These are phyloP conservation scores for Epistrophe eligans DNA, from an alignment of 2,888 invertebrate genomes.

Conservation along the genomic window DNA sequence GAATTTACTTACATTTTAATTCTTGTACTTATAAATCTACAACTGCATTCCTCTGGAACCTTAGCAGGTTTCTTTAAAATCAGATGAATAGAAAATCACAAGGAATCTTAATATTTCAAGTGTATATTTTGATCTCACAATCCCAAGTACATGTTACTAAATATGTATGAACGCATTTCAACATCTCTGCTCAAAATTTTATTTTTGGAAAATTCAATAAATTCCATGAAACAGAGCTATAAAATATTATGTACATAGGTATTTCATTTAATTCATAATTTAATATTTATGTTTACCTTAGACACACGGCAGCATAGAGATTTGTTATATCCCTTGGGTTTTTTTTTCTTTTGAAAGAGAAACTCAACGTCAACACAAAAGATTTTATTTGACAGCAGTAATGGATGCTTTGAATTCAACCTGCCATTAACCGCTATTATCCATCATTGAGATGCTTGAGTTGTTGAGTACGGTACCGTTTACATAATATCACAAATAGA, in stretches of 20 bases:
- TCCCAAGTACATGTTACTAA: no score
- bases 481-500: conserved; percentile 36
- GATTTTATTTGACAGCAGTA: conserved; percentile 57
- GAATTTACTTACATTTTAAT: no score
- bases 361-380: conserved; percentile 32
- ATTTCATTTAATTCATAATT: conserved; percentile 28
- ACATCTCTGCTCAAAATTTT: background rate
- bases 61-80: no score
- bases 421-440: conserved; percentile 45
- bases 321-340: conserved; percentile 32
- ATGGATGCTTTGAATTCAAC: conserved; percentile 55
- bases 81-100: no score
- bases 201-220: background rate
- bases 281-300: conserved; percentile 33
- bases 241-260: background rate
- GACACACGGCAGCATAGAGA: conserved; percentile 23
- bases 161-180: background rate
- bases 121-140: no score
- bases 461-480: conserved; percentile 65
- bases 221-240: background rate
- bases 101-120: no score
- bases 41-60: no score
- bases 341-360: conserved; percentile 7
- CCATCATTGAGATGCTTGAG: conserved; percentile 40
- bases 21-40: no score